These are phyloP conservation scores for Metallyticus violacea DNA, from an alignment of 2,888 invertebrate genomes.

Conservation along the genomic window DNA sequence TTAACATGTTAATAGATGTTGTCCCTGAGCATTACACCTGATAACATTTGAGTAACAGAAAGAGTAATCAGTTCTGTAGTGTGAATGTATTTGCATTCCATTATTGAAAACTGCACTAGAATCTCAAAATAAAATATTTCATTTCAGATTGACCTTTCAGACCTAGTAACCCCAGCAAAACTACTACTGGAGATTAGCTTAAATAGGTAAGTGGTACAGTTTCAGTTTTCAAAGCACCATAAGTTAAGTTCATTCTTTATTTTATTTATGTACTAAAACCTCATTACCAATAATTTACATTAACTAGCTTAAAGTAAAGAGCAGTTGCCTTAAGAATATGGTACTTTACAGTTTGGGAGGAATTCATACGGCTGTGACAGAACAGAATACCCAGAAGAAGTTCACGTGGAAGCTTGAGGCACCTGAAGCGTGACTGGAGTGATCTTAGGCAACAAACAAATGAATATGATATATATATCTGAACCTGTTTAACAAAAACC, in stretches of 20 bases:
- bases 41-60: too few relatives aligned
- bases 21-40: too few relatives aligned
- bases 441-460: neutral
- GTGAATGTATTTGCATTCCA: too few relatives aligned
- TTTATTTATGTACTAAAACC: neutral
- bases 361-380: conserved; percentile 18
- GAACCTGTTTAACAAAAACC: neutral
- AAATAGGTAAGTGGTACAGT: conserved; percentile 18
- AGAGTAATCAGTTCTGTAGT: too few relatives aligned
- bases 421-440: neutral
- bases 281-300: too few relatives aligned
- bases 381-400: conserved; percentile 25
- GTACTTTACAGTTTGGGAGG: conserved; percentile 27
- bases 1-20: too few relatives aligned
- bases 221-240: neutral
- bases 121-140: too few relatives aligned
- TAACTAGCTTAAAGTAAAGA: too few relatives aligned
- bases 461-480: neutral
- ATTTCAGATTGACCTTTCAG: conserved; percentile 13
- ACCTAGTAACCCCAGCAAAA: conserved; percentile 13
- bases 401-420: conserved; percentile 21
- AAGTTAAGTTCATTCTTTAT: neutral
- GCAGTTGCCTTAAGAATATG: too few relatives aligned
- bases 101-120: too few relatives aligned
- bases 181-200: conserved; percentile 21